Conservation (phyloP, 2,888 invertebrate genomes). For the Ganaspis brasiliensis region DNA sequence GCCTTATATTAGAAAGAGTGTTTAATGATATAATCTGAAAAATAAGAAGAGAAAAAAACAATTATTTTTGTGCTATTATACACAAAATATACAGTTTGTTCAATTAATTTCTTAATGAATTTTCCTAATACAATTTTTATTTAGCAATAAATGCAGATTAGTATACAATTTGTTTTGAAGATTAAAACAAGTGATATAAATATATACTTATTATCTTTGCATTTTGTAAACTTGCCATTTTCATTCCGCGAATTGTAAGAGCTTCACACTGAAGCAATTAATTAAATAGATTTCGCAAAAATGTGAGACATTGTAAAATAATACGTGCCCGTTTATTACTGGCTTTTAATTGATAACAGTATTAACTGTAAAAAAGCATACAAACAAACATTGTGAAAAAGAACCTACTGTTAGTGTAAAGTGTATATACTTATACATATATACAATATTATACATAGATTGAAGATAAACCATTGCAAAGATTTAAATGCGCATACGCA, state of each 20-base stretch:
- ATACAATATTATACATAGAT: neutral
- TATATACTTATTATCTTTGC: neutral
- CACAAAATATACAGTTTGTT: no score
- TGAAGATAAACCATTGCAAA: neutral
- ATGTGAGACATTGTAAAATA: constrained; percentile 15
- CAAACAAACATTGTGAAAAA: neutral
- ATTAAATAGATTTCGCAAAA: neutral
- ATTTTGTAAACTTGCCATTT: constrained; percentile 25
- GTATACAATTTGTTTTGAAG: no score
- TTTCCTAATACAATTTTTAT: no score
- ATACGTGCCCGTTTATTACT: neutral
- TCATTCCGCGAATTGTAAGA: neutral
- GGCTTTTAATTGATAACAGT: neutral
- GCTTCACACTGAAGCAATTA: neutral
- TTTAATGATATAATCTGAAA: no score
- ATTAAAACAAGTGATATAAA: no score
- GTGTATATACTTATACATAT: constrained; percentile 5
- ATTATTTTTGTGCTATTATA: no score
- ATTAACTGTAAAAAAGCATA: neutral
- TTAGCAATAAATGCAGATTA: no score
- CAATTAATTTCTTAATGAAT: no score
- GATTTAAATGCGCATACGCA: neutral
- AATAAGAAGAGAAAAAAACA: no score
- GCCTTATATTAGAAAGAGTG: no score
- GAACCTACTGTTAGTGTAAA: neutral